Evolutionary conservation across 2,888 invertebrate species (phyloP), one percentile per base, ranked within the genome.

Genomic region (Yponomeuta sedellus): DNA sequence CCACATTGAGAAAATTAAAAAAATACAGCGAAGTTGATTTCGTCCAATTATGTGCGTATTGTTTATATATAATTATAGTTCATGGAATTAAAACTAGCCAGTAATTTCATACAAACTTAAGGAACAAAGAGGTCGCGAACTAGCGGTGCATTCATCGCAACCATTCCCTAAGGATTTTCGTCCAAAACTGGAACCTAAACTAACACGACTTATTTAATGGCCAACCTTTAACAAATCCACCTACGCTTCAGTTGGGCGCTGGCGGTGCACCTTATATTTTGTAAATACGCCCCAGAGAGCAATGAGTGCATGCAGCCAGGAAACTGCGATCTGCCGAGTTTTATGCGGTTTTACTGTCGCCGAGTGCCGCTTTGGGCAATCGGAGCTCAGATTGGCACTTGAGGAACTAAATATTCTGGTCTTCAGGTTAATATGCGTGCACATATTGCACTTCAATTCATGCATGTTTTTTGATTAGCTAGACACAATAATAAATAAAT

Each of bases 271-370:
- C 44, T 52, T 52, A 16, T 52, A 52, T 52, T 52, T 52, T 52
- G 44, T 16, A 52, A 52, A 52, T 52, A 52, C 44, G 44, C 44
- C 44, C 44, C 44, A 52, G 44, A 52, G 44, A 52, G 44, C 44
- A 52, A 52, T 52, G 44, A 52, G 44, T 0, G 44, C 44, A 52
- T 52, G 10, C 3, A 52, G 44, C 4, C 44, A 52, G 44, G 44
- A 52, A 52, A 52, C 44, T 16, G 44, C 16, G 44, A 52, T 16
- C 44, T 52, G 44, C 44, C 16, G 44, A 52, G 44, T 52, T 52
- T 52, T 52, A 52, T 52, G 44, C 8, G 44, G 44, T 52, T 52
- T 52, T 52, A 52, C 44, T 52, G 44, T 52, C 44, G 44, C 3
- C 44, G 5, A 52, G 44, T 52, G 44, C 44, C 16, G 16, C 44